These are phyloP conservation scores for Asobara japonica DNA, from an alignment of 1,140 invertebrate genomes.

Conservation along the genomic window DNA sequence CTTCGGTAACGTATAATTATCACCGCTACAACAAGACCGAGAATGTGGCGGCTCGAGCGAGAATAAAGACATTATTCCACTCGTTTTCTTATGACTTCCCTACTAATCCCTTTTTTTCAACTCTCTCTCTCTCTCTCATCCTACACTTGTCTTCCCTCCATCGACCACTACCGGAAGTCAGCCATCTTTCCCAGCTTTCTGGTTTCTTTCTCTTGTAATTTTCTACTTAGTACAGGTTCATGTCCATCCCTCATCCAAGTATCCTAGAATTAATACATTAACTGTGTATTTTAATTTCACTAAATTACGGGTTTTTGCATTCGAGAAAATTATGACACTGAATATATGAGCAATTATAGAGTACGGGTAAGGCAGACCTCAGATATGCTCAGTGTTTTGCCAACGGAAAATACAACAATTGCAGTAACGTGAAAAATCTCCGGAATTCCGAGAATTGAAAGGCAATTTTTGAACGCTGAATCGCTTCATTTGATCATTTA, in stretches of 20 bases:
- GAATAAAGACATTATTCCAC: constrained; percentile 47
- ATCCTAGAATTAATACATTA: constrained; percentile 27
- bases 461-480: too few species aligned
- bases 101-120: constrained; percentile 25
- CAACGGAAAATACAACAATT: too few species aligned
- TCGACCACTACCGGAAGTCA: constrained; percentile 18
- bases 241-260: neutral
- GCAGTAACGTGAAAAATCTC: too few species aligned
- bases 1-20: constrained; percentile 46
- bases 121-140: constrained; percentile 8
- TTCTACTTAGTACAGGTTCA: neutral
- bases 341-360: too few species aligned
- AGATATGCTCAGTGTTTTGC: too few species aligned
- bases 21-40: constrained; percentile 37
- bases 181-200: constrained; percentile 21
- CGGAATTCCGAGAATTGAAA: too few species aligned
- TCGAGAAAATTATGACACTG: neutral
- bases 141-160: constrained; percentile 16
- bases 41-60: constrained; percentile 42
- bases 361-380: too few species aligned
- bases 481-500: too few species aligned
- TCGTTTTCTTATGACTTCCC: constrained; percentile 30
- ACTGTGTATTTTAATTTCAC: constrained; percentile 20
- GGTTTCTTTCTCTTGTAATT: constrained; percentile 9
- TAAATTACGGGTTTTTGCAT: constrained; percentile 19